These are phyloP conservation scores for Dione vanillae DNA, from an alignment of 2,888 invertebrate species.

Conservation along the genomic window DNA sequence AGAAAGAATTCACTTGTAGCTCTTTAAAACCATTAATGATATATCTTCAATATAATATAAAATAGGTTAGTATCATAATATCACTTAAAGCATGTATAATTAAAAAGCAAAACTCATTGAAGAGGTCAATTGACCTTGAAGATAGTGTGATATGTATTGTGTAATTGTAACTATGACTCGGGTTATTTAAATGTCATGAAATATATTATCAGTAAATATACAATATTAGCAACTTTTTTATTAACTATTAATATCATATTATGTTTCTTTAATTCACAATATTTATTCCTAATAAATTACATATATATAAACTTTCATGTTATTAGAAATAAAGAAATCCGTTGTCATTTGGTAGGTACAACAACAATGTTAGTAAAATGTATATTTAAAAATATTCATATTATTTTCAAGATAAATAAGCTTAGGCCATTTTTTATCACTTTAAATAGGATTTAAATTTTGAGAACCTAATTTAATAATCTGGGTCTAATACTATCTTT, in stretches of 20 bases:
- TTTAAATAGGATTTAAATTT: neutral
- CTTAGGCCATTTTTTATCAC: constrained; percentile 2
- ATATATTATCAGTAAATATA: neutral
- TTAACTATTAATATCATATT: too few relatives aligned
- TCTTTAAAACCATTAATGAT: too few relatives aligned
- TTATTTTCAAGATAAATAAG: neutral
- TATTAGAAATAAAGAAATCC: too few relatives aligned
- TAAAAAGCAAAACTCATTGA: neutral
- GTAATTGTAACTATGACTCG: constrained; percentile 2
- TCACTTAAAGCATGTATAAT: neutral
- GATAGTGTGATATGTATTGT: constrained; percentile 2
- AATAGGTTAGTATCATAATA: neutral
- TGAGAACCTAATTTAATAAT: neutral
- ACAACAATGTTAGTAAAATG: too few relatives aligned
- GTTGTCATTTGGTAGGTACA: too few relatives aligned
- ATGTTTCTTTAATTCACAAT: too few relatives aligned
- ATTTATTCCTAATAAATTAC: too few relatives aligned
- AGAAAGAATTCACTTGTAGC: too few relatives aligned
- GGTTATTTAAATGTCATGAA: neutral
- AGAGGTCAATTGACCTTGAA: neutral
- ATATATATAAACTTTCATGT: too few relatives aligned
- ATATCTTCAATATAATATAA: neutral
- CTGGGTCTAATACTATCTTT: constrained; percentile 6
- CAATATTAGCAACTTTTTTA: neutral
- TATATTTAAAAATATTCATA: too few relatives aligned